Evolutionary conservation across 2,888 invertebrate species (phyloP), one percentile per base, ranked within the genome.

Genomic region (Liposcelis brunnea): DNA sequence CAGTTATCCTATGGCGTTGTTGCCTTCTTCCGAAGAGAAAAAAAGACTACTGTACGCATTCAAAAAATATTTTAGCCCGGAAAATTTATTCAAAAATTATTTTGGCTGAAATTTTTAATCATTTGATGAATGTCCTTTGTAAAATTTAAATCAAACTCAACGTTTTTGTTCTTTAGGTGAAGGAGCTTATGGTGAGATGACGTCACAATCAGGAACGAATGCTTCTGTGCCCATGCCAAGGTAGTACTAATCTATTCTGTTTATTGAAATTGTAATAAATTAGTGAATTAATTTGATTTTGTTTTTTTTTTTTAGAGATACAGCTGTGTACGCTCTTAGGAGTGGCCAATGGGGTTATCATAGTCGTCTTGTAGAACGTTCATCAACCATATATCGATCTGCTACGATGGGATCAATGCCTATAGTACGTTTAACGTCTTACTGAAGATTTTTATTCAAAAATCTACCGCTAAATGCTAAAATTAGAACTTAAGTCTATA

Each of bases 21-120:
- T 75, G 76, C 67, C 71, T 75, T 59, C 74, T 76, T 71, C 76
- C 76, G 55, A 72, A 74, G 52, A 70, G 74, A 58, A 75, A 76
- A 63, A 76, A 76, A 65, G 73, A 75, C 50, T 74, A 73, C 58
- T 73, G 77, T 77, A 63, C 69, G 69, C 59, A 34, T 19, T 19
- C n/a, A n/a, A n/a, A 26, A 26, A 26, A 26, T 8, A 2, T 32
- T 43, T 42, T 32, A 26, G 4, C 8, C 8, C 8, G 26, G 26
- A 26, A 8, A 26, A 26, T 4, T 8, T 6, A n/a, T n/a, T n/a
- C n/a, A n/a, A n/a, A n/a, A n/a, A n/a, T 8, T 26, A 6, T 26
- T 26, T 4, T 8, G 26, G 26, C 26, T 26, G 26, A 26, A 26
- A 26, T 26, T n/a, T n/a, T 8, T 26, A 26, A 26, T 26, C n/a